Evolutionary conservation across 1,140 invertebrate species (phyloP), one percentile per base, ranked within the genome.

Genomic region (Acarapis woodi): DNA sequence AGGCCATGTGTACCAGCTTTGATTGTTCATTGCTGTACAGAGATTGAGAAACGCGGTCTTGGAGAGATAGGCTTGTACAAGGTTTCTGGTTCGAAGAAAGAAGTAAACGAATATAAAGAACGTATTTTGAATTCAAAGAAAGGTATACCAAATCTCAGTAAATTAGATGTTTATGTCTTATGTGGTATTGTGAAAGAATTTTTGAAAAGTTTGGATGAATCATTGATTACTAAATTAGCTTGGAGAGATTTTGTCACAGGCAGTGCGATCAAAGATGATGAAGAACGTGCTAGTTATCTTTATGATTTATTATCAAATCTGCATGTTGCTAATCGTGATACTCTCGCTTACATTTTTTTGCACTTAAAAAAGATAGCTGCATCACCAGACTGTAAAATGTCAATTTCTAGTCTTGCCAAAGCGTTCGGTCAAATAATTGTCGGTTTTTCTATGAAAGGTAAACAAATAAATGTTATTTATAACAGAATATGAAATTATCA

Each of bases 1-100:
- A 59, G 73, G 16, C 88, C 88, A 2, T 80, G 87, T 73, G 71
- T 97, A 30, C 88, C 88, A 5, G 73, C 76, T 2, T 51, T 94
- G 1, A 64, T 96, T 42, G 71, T 93, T 29, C 82, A 93, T 52
- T 94, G 85, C 53, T 67, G 90, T 5, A 82, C 80, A 48, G 85
- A 93, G 56, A 67, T 96, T 23, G 87, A 94, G 61, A 58, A 66
- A 3, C 58, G 79, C 21, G 83, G 64, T 1, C 57, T 93, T 12
- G 64, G 54, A 4, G 77, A 85, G 59, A 65, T 76, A 21, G 88
- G 87, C 2, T 57, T 96, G 1, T 96, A 96, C 55, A 66, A 87
- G 35, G 63, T 90, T 23, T 72, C 77, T 37, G 85, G 83, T 15
- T 68, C 71, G 4, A 71, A 74, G 22, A 63, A 66, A 39, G 77